Percentiles rank a stretch among this genome's conserved stretches.
Conservation (phyloP, 2,888 invertebrate species). For the Elgonia sp. region DNA sequence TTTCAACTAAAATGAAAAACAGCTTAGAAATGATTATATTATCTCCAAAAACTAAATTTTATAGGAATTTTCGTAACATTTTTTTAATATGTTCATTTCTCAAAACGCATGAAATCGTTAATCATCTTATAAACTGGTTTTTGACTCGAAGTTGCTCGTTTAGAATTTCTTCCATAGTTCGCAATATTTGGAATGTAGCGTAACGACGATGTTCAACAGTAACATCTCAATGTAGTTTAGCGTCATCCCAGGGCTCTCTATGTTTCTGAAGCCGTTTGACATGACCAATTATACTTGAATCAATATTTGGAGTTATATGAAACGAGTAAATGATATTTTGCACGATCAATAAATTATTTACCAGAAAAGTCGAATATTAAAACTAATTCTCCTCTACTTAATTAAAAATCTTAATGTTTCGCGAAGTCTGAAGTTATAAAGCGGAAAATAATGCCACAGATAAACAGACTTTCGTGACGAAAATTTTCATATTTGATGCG, state of each 20-base stretch:
- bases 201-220: conserved; percentile 44
- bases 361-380: not conserved
- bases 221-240: conserved; percentile 49
- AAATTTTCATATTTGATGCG: conserved; percentile 38
- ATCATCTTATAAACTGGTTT: conserved; percentile 15
- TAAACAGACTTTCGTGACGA: conserved; percentile 10
- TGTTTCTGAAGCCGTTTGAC: conserved; percentile 64
- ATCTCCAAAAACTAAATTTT: not conserved
- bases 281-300: conserved; percentile 63
- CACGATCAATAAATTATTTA: conserved; percentile 50
- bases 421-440: not conserved
- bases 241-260: conserved; percentile 42
- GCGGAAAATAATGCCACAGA: conserved; percentile 26
- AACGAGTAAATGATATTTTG: conserved; percentile 49
- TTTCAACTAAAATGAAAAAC: not conserved
- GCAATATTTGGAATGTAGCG: conserved; percentile 53
- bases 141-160: conserved; percentile 8
- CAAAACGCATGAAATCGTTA: not conserved
- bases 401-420: not conserved
- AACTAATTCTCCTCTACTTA: not conserved
- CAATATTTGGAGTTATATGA: conserved; percentile 54
- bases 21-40: not conserved
- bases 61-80: not conserved
- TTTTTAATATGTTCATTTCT: not conserved
- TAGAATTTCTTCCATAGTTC: conserved; percentile 43